These are phyloP conservation scores for Stenoptilia bipunctidactyla DNA, from an alignment of 2,888 invertebrate genomes.

Conservation along the genomic window DNA sequence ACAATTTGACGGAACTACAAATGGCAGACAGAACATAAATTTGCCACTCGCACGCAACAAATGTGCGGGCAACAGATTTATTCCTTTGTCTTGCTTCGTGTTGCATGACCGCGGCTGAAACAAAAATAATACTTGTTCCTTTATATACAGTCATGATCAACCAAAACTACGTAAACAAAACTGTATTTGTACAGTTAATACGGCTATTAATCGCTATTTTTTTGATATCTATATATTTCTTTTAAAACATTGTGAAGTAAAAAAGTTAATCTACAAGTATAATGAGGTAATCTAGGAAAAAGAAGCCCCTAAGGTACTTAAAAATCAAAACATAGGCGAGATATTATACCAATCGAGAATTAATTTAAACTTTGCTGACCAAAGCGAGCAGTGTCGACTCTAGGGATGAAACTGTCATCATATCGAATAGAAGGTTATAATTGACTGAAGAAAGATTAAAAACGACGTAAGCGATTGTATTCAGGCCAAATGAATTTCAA, in stretches of 20 bases:
- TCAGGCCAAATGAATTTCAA: too few relatives aligned
- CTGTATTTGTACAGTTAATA: too few relatives aligned
- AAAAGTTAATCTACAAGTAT: too few relatives aligned
- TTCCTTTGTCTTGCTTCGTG: conserved; percentile 37
- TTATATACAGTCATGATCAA: too few relatives aligned
- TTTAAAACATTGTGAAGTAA: too few relatives aligned
- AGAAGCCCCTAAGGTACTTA: conserved; percentile 35
- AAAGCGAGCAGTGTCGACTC: conserved; percentile 52
- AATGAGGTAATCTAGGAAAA: conserved; percentile 18
- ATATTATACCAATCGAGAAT: conserved; percentile 60
- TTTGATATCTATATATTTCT: too few relatives aligned
- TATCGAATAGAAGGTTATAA: conserved; percentile 65
- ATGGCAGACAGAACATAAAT: conserved; percentile 36
- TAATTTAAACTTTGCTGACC: conserved; percentile 63
- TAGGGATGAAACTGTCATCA: conserved; percentile 54
- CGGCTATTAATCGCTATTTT: too few relatives aligned
- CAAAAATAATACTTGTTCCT: conserved; percentile 13
- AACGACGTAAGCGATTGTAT: conserved; percentile 21
- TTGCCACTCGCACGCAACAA: conserved; percentile 40
- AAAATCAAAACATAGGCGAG: conserved; percentile 47
- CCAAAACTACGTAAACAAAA: too few relatives aligned
- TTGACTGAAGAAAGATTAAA: conserved; percentile 36
- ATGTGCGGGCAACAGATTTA: conserved; percentile 44
- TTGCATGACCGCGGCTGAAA: conserved; percentile 20
- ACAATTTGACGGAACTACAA: conserved; percentile 34